Percentiles rank a stretch among this genome's conserved stretches.
These are phyloP conservation scores for Linyphia triangularis DNA, from an alignment of 2,888 invertebrate genomes.

Conservation along the genomic window DNA sequence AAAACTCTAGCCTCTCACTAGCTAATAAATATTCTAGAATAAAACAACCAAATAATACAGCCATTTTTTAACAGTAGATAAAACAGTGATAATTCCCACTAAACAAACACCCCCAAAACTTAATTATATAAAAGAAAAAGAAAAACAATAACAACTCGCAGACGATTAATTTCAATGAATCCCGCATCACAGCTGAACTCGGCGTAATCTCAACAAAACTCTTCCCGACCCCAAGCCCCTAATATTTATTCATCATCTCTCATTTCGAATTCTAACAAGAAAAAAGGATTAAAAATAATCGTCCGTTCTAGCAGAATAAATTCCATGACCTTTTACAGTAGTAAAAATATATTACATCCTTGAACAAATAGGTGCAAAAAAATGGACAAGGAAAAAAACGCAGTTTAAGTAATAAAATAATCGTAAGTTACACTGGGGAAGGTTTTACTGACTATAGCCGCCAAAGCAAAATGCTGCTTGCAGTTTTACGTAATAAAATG, in stretches of 20 bases:
- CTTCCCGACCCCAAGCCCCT: neutral
- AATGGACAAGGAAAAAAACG: neutral
- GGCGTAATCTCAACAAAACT: neutral
- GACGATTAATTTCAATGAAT: neutral
- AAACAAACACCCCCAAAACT: neutral
- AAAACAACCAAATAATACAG: no score
- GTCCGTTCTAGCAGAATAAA: neutral
- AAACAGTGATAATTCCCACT: neutral
- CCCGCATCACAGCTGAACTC: neutral
- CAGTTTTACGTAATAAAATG: no score
- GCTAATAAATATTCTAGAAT: no score
- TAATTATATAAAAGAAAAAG: neutral
- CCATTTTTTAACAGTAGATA: no score
- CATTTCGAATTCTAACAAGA: neutral
- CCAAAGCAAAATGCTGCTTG: neutral
- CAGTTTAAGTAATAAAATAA: neutral
- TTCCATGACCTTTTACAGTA: neutral
- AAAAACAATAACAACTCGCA: neutral
- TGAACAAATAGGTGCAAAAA: slow-evolving; percentile 40
- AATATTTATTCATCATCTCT: slow-evolving; percentile 31
- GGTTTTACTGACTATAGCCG: neutral
- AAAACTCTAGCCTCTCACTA: neutral
- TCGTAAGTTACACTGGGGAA: neutral
- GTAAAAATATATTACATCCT: slow-evolving; percentile 32
- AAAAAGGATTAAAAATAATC: slow-evolving; percentile 47